Conservation (phyloP, 2,888 invertebrate genomes). For the Drosophila macrospina region DNA sequence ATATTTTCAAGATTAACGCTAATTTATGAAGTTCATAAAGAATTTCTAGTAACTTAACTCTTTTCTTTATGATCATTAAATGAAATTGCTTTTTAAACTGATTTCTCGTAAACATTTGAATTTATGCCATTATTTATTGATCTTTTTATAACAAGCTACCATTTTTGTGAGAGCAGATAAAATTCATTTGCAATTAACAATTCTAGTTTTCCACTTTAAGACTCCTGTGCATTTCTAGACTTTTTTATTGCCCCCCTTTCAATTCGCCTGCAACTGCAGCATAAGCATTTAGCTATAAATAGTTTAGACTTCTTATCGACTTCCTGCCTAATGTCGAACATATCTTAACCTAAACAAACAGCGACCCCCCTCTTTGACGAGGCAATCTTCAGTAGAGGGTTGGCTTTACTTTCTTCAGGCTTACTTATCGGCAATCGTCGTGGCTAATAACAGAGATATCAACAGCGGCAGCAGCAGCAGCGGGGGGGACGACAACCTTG, state of each 20-base stretch:
- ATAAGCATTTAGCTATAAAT: conserved; percentile 51
- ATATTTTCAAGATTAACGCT: too few species aligned
- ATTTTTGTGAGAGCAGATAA: not conserved
- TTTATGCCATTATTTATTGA: not conserved
- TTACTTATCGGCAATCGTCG: conserved; percentile 45
- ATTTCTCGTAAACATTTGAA: too few species aligned
- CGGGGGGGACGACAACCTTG: conserved; percentile 60
- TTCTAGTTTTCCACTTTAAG: not conserved
- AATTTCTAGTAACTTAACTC: too few species aligned
- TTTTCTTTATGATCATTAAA: too few species aligned
- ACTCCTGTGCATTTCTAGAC: not conserved
- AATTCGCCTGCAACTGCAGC: conserved; percentile 19
- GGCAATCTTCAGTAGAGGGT: not conserved
- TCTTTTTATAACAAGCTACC: not conserved
- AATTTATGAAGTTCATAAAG: too few species aligned
- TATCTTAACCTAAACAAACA: conserved; percentile 55
- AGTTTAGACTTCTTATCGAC: conserved; percentile 54
- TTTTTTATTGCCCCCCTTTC: conserved; percentile 6
- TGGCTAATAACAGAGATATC: conserved; percentile 74
- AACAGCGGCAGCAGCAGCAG: conserved; percentile 22
- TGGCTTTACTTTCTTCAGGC: conserved; percentile 28
- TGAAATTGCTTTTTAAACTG: too few species aligned
- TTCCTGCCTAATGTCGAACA: conserved; percentile 42
- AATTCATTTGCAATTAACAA: not conserved
- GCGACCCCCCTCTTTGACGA: conserved; percentile 2